These are phyloP conservation scores for Passer domesticus DNA, from an alignment of 2,113 vertebrate genomes.

Conservation along the genomic window DNA sequence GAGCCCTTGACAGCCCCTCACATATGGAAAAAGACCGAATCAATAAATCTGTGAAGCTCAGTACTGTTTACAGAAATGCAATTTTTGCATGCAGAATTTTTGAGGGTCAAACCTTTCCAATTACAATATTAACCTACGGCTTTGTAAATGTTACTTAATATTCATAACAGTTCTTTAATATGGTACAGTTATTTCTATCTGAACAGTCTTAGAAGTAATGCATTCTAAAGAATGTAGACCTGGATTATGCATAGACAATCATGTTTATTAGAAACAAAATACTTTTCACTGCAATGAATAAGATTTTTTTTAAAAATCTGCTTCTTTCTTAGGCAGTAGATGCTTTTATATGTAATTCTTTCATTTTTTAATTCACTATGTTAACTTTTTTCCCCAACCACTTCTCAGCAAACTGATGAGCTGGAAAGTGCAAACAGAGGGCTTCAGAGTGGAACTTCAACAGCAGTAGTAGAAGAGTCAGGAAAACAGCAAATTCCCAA, in stretches of 20 bases:
- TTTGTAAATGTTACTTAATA: constrained; percentile 7
- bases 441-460: background rate
- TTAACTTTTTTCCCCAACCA: background rate
- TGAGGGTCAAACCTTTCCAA: background rate
- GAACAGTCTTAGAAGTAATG: background rate
- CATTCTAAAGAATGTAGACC: background rate
- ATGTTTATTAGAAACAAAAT: background rate
- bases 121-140: background rate
- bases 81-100: background rate
- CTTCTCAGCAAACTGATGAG: background rate
- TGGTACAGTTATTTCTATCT: background rate
- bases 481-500: background rate
- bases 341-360: background rate
- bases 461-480: background rate
- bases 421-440: background rate
- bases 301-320: background rate
- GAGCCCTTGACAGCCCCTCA: background rate
- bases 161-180: background rate
- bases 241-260: background rate
- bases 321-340: background rate
- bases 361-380: background rate
- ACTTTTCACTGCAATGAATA: background rate
- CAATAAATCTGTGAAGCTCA: background rate
- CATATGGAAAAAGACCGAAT: background rate
- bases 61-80: background rate